phyloP scores from a whole-genome alignment of 2,797 vertebrate genomes.

The Enoplosus armatus region DNA sequence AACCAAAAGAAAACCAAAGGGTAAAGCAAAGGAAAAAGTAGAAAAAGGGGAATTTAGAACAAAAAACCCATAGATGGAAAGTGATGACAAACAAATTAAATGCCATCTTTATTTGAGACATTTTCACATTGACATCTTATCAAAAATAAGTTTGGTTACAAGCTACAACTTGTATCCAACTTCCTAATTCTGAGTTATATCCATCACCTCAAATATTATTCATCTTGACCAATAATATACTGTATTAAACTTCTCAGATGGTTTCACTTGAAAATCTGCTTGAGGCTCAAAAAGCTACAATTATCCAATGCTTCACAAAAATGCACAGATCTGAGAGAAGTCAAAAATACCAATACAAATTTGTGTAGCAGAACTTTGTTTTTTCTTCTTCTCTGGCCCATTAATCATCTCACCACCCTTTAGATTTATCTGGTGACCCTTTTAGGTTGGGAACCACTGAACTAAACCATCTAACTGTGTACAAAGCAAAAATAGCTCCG shows the following conservation, averaged over 20 bases:
- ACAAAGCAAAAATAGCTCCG: neutral
- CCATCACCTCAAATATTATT: neutral
- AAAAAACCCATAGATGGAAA: neutral
- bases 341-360: neutral
- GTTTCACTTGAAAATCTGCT: neutral
- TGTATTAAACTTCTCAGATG: neutral
- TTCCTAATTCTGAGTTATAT: neutral
- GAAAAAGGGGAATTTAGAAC: neutral
- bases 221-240: neutral
- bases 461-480: neutral
- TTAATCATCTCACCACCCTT: neutral
- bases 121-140: neutral
- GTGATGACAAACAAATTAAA: neutral
- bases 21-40: neutral
- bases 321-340: neutral
- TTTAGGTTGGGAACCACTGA: neutral
- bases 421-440: neutral
- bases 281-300: neutral
- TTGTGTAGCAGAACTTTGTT: neutral
- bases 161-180: neutral
- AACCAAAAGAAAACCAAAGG: neutral
- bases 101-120: neutral
- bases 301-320: neutral
- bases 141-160: neutral
- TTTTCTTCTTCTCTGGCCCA: neutral